Evolutionary conservation across 2,113 vertebrate species (phyloP).

Genomic region (Microcebus griseorufus): DNA sequence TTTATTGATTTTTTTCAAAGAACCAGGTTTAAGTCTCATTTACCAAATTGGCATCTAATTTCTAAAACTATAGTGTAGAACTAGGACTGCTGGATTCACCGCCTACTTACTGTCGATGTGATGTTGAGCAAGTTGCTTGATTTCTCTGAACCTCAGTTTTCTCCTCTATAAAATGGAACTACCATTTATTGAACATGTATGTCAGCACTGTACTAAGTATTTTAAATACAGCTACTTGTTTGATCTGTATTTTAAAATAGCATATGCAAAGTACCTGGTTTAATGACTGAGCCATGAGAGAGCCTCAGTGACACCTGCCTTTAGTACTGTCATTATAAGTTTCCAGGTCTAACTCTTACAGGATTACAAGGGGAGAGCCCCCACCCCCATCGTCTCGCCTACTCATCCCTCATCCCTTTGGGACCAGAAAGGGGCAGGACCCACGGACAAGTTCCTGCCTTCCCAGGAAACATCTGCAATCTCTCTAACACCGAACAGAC

Average conservation of each 20-base stretch:
- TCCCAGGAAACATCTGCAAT: background rate
- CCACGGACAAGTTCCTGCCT: background rate
- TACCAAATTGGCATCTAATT: background rate
- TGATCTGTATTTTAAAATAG: slow-evolving; percentile 2
- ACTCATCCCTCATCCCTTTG: background rate
- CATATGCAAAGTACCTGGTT: background rate
- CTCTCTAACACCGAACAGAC: background rate
- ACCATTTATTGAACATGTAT: background rate
- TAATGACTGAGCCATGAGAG: background rate
- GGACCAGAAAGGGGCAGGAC: background rate
- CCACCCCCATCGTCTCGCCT: background rate
- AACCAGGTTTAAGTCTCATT: background rate
- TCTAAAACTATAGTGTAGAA: background rate
- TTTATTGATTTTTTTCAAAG: slow-evolving; percentile 6
- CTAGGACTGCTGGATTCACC: background rate
- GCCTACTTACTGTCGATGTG: background rate
- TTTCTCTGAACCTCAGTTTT: background rate
- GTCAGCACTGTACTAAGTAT: background rate
- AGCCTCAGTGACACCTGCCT: background rate
- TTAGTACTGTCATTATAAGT: background rate
- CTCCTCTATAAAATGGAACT: background rate
- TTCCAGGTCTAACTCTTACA: background rate
- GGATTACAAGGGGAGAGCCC: background rate
- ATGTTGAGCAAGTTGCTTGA: background rate
- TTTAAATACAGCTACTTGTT: background rate